These are phyloP conservation scores for Ornithoptera alexandrae DNA, from an alignment of 2,888 invertebrate species.

Conservation along the genomic window DNA sequence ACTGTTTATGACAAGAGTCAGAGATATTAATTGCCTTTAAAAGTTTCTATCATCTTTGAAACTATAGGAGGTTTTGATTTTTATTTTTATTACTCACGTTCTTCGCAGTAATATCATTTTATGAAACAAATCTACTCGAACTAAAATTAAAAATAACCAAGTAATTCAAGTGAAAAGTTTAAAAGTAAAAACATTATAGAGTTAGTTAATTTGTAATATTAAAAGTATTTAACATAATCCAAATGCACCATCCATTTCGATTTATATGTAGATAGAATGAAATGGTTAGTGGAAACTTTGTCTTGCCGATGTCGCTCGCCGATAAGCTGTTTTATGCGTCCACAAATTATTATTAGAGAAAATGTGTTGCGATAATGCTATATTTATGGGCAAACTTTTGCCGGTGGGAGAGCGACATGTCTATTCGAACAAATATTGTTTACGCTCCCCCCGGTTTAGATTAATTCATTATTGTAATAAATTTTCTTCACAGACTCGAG, in stretches of 20 bases:
- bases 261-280: slow-evolving; percentile 15
- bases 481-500: slow-evolving; percentile 12
- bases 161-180: background rate
- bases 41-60: too few relatives aligned
- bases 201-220: background rate
- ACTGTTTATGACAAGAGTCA: too few relatives aligned
- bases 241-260: background rate
- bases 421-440: slow-evolving; percentile 27
- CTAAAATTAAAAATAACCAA: background rate
- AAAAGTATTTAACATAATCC: background rate
- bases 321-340: slow-evolving; percentile 31
- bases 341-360: slow-evolving; percentile 31
- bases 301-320: slow-evolving; percentile 30
- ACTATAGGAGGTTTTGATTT: too few relatives aligned
- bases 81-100: too few relatives aligned
- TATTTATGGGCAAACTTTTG: slow-evolving; percentile 29
- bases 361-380: slow-evolving; percentile 29
- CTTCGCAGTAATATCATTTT: background rate
- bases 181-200: background rate
- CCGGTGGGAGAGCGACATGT: slow-evolving; percentile 27
- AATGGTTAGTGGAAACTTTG: slow-evolving; percentile 32
- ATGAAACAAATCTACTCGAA: background rate
- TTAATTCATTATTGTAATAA: slow-evolving; percentile 25
- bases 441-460: slow-evolving; percentile 9
- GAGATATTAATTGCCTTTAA: too few relatives aligned